A percentile compares a stretch with the other conserved stretches of the same genome.
These are phyloP conservation scores for Epirrhoe tristata DNA, from an alignment of 2,888 invertebrate genomes.

Conservation along the genomic window DNA sequence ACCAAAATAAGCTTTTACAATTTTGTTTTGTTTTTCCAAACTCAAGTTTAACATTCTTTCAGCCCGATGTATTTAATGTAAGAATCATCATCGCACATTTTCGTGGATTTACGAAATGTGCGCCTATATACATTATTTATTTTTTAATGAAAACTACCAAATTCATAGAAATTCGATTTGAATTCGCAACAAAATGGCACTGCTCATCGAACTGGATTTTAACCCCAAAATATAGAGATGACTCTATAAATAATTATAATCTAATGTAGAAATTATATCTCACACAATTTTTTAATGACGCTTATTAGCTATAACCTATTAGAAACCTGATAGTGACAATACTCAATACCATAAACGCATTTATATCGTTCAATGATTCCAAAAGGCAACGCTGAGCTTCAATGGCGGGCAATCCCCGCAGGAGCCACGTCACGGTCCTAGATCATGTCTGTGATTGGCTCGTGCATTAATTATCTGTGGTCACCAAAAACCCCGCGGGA, in stretches of 20 bases:
- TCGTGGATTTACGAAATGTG: too few relatives aligned
- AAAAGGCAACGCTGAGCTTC: conserved; percentile 21
- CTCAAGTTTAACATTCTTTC: not conserved
- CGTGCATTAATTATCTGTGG: conserved; percentile 47
- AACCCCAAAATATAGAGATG: too few relatives aligned
- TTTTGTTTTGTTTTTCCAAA: not conserved
- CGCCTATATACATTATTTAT: too few relatives aligned
- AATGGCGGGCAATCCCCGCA: conserved; percentile 29
- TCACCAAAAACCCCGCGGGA: conserved; percentile 36
- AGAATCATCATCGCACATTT: too few relatives aligned
- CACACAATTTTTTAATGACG: too few relatives aligned
- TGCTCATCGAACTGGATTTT: too few relatives aligned
- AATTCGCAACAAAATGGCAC: too few relatives aligned
- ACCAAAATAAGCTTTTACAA: not conserved
- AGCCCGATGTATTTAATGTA: not conserved
- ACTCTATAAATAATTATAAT: too few relatives aligned
- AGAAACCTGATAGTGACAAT: not conserved
- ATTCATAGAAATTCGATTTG: too few relatives aligned
- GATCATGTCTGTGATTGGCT: conserved; percentile 41
- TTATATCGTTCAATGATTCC: conserved; percentile 30
- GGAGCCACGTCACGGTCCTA: conserved; percentile 26
- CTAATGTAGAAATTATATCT: too few relatives aligned
- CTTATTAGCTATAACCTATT: too few relatives aligned
- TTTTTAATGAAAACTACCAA: too few relatives aligned
- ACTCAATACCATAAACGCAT: conserved; percentile 16